Percentiles rank a stretch among this genome's conserved stretches.
These are phyloP conservation scores for Florisuga fusca DNA, from an alignment of 2,797 vertebrate species.

Conservation along the genomic window DNA sequence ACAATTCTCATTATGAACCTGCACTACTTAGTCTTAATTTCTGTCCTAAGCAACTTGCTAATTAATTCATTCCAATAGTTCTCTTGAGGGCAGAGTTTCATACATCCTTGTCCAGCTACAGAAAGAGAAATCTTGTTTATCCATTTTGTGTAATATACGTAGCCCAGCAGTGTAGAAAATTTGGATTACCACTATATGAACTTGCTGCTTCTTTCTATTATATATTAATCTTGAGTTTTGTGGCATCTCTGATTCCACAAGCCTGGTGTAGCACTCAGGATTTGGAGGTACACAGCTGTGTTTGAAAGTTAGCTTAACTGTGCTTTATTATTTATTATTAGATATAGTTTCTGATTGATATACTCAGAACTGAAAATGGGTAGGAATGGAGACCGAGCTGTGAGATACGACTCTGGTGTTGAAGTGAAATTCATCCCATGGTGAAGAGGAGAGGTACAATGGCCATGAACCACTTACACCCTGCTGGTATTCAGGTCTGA, in stretches of 20 bases:
- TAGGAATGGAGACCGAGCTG: constrained; percentile 31
- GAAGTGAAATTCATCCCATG: constrained; percentile 13
- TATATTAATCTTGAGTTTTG: not conserved
- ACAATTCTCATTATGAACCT: not conserved
- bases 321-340: not conserved
- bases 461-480: not conserved
- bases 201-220: not conserved
- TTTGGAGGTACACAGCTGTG: not conserved
- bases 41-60: not conserved
- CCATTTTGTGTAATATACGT: not conserved
- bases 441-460: constrained; percentile 32
- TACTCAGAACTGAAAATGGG: constrained; percentile 14
- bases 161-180: not conserved
- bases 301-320: not conserved
- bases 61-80: not conserved
- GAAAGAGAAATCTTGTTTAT: not conserved
- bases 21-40: not conserved
- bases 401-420: not conserved
- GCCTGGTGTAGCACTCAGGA: not conserved
- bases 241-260: not conserved
- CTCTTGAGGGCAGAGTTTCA: not conserved
- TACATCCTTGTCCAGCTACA: not conserved
- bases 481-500: constrained; percentile 47
- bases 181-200: not conserved
- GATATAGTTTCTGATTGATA: not conserved